Conservation (phyloP, 2,888 invertebrate species). For the Petrolisthes manimaculis region DNA sequence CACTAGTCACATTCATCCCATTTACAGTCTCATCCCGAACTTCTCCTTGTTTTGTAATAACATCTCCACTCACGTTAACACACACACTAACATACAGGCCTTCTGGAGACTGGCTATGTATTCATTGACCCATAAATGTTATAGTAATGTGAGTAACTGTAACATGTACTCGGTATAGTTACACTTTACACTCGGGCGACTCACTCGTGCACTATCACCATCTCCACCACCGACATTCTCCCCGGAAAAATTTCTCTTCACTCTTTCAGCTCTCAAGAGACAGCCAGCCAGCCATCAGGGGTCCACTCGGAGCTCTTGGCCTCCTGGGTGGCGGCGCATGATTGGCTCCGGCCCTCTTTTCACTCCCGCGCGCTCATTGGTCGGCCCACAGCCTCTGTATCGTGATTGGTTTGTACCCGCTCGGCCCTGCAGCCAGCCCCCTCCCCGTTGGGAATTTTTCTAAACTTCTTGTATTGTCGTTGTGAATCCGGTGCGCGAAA, state of each 20-base stretch:
- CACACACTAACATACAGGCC: too few species aligned
- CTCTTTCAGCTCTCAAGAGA: background rate
- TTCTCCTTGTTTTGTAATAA: too few species aligned
- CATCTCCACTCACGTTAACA: too few species aligned
- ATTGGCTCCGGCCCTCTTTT: background rate
- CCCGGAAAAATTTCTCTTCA: background rate
- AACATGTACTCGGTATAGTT: too few species aligned
- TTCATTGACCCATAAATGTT: too few species aligned
- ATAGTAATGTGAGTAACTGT: too few species aligned
- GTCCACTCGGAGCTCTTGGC: background rate
- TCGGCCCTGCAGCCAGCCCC: background rate
- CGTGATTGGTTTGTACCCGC: background rate
- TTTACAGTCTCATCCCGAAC: too few species aligned
- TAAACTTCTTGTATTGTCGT: background rate
- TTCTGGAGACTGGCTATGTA: too few species aligned
- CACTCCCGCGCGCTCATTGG: background rate
- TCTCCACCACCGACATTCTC: background rate
- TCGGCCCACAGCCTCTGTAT: background rate
- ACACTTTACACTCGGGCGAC: background rate
- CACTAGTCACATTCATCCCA: too few species aligned
- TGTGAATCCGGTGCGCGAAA: constrained; percentile 6
- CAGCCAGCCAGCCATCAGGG: constrained; percentile 18
- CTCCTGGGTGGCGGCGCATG: background rate
- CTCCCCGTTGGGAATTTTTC: constrained; percentile 7
- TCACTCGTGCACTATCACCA: background rate